phyloP scores from a whole-genome alignment of 2,888 invertebrate species.

The Capitulum mitella region DNA sequence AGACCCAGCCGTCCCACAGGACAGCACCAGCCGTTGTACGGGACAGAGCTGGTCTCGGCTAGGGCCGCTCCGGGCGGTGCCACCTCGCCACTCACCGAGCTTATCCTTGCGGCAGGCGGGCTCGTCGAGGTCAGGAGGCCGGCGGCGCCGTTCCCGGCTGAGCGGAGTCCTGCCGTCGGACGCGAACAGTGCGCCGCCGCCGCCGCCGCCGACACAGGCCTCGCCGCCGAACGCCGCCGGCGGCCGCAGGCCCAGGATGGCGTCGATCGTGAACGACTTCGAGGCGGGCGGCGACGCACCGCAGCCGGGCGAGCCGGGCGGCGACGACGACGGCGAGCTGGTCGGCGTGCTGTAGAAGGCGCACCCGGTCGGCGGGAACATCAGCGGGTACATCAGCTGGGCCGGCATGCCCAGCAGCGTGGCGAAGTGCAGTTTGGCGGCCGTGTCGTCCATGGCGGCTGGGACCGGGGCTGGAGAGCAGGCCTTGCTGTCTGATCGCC shows the following conservation, averaged over 20 bases:
- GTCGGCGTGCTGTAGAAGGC: too few species aligned
- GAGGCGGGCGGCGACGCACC: constrained; percentile 28
- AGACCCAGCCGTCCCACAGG: too few species aligned
- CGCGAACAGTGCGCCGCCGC: too few species aligned
- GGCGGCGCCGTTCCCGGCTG: too few species aligned
- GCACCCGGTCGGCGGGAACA: background rate
- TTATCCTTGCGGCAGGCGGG: background rate
- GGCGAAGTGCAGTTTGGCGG: constrained; percentile 11
- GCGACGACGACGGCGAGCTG: constrained; percentile 32
- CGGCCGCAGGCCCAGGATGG: constrained; percentile 33
- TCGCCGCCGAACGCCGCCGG: too few species aligned
- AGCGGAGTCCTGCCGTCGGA: too few species aligned
- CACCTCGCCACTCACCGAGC: constrained; percentile 3
- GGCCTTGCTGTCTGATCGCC: too few species aligned
- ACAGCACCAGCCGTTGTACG: too few species aligned
- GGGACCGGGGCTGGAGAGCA: too few species aligned
- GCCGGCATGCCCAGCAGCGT: constrained; percentile 8
- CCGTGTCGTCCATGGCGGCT: background rate
- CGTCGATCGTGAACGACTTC: constrained; percentile 36
- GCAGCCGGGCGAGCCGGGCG: constrained; percentile 25
- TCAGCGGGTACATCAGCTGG: constrained; percentile 7
- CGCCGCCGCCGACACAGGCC: too few species aligned
- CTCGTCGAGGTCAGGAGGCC: background rate
- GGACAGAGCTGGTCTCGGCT: too few species aligned
- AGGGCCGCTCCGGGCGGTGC: too few species aligned